Base-by-base conservation (phyloP, 2,888 invertebrate genomes). In the Thera britannica region DNA sequence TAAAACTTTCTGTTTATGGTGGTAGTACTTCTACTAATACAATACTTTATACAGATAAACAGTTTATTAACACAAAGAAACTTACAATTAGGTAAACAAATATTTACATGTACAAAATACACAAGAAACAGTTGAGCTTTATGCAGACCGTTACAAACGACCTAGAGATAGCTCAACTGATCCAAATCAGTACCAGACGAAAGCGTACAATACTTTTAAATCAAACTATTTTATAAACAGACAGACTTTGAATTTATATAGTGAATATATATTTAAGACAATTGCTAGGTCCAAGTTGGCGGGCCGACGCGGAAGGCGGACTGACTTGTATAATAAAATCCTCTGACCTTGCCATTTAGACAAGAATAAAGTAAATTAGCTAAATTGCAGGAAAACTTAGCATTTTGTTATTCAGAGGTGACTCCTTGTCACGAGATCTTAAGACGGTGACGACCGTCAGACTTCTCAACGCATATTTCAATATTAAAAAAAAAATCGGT, bases 221-320 rank as follows among this genome's bases (percentile, higher is more conserved):
- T 23, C 23, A 23, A 23, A 23, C 23, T 23, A 23, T 23, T 23
- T 23, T 23, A 23, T 23, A 41, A 46, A 60, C 63, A 58, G 54
- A 59, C 44, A 51, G 9, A 52, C 34, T 3, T 2, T 2, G 23
- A 38, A 44, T 12, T 63, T 62, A 56, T 36, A 67, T 56, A 67
- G 48, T 12, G 23, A 62, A 52, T 64, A 56, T 7, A 58, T 48
- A 74, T 73, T 73, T 76, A 68, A 71, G 70, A 72, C 74, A 72
- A 78, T 74, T 75, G 74, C 74, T 70, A 36, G 63, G 58, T 55
- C 49, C 51, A 34, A 62, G 62, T 66, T 69, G 69, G 69, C 69
- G 51, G 34, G 11, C 9, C 8, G 38, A 63, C 46, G 41, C 69
- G 69, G 69, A 69, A 69, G 52, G 35, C 52, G 2, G 55, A 69